Base-by-base conservation (phyloP, 1,140 invertebrate species). In the Ylistrum balloti region DNA sequence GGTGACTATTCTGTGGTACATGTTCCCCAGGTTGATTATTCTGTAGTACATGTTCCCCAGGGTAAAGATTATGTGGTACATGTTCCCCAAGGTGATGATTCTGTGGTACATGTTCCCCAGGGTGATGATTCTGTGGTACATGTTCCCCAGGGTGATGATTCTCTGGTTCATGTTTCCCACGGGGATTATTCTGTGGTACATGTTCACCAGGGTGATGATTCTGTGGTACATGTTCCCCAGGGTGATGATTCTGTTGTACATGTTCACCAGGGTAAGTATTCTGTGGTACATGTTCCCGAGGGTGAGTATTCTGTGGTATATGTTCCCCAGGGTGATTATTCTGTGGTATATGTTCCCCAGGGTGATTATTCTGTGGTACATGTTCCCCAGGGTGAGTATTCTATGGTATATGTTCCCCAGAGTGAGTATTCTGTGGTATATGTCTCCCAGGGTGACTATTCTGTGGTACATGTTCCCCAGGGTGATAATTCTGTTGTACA, bases 331-430 rank as follows among this genome's bases (percentile, higher is more conserved):
- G n/a, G 56, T 74, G 56, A 74, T 28, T 74, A 74, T 74, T 28
- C 15, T 74, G 56, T 5, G 22, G 56, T 74, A 74, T n/a, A 74
- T 74, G 22, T 74, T 74, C 17, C 17, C 56, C 22, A 3, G 56
- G 56, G 56, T 74, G 56, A 74, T 28, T 28, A 74, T 74, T n/a
- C n/a, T 74, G n/a, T 28, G 56, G 56, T 74, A 74, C 56, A 74
- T 74, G 56, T 28, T 74, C n/a, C n/a, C 56, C 22, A 0, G 56
- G 22, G 56, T 74, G 22, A 74, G 1, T 28, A 28, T 28, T 11
- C 1, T 74, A 17, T 28, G 56, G 56, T 28, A 74, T n/a, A 28
- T 74, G 56, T 74, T 74, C 56, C n/a, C 56, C 1, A 3, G 56
- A n/a, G 56, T 74, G 56, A 74, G 1, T 28, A 74, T 74, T 11